Percentiles rank a stretch among this genome's conserved stretches.
Evolutionary conservation across 2,888 invertebrate species (phyloP).

Genomic region (Drosophila nr. fundita): DNA sequence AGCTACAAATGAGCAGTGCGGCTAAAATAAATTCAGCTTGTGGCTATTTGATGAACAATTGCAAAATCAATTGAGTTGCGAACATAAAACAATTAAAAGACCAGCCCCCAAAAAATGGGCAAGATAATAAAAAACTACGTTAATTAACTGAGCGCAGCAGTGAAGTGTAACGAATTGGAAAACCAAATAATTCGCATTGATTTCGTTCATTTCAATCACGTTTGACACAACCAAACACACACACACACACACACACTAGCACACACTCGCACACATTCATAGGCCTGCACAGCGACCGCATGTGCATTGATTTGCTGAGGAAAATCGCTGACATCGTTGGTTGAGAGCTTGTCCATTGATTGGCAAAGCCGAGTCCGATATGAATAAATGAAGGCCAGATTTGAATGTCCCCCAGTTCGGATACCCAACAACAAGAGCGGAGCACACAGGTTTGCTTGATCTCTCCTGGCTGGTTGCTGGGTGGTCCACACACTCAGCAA

Average conservation of each 20-base stretch:
- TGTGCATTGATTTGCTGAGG: constrained; percentile 71
- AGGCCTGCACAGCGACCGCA: constrained; percentile 57
- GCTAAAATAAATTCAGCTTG: constrained; percentile 71
- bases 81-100: constrained; percentile 65
- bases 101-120: constrained; percentile 16
- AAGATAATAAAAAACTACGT: constrained; percentile 29
- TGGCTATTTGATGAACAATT: constrained; percentile 73
- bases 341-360: constrained; percentile 70
- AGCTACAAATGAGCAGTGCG: constrained; percentile 71
- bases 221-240: constrained; percentile 39
- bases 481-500: not conserved
- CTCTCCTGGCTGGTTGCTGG: constrained; percentile 1
- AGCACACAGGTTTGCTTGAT: constrained; percentile 41
- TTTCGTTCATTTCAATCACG: constrained; percentile 71
- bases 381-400: constrained; percentile 71
- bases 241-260: not conserved
- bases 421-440: constrained; percentile 29
- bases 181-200: constrained; percentile 81
- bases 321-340: constrained; percentile 61
- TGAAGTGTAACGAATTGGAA: constrained; percentile 78
- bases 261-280: not conserved
- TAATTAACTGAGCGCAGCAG: constrained; percentile 74
- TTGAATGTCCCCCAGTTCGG: constrained; percentile 39
- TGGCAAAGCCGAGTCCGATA: constrained; percentile 74
- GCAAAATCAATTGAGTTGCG: constrained; percentile 42